Evolutionary conservation across 2,888 invertebrate genomes (phyloP).

Genomic region (Scaptomyza reducta): DNA sequence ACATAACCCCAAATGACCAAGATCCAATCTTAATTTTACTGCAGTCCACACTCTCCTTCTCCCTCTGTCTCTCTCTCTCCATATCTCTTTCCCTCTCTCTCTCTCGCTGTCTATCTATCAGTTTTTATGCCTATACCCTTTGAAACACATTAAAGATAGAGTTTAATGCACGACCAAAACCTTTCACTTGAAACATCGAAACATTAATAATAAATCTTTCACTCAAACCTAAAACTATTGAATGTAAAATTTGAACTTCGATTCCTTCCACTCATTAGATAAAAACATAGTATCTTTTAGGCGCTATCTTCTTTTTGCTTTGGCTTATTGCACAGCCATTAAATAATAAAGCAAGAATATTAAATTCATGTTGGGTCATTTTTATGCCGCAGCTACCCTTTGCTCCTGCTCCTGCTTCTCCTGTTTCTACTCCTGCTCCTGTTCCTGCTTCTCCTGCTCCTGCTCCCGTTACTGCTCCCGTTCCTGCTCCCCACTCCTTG

Average conservation of each 20-base stretch:
- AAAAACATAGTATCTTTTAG: not conserved
- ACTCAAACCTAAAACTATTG: too few relatives aligned
- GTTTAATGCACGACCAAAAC: too few relatives aligned
- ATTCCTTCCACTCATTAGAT: too few relatives aligned
- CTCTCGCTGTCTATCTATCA: not conserved
- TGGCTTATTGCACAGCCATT: conserved; percentile 64
- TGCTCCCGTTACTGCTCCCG: not conserved
- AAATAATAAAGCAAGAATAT: conserved; percentile 81
- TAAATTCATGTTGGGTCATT: conserved; percentile 82
- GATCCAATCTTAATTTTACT: conserved; percentile 10
- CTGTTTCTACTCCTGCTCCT: not conserved
- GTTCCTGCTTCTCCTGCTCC: not conserved
- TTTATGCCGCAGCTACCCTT: conserved; percentile 54
- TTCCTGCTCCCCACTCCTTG: not conserved
- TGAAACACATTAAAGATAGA: too few relatives aligned
- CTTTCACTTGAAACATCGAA: too few relatives aligned
- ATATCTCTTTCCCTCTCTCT: not conserved
- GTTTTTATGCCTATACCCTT: too few relatives aligned
- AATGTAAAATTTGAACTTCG: too few relatives aligned
- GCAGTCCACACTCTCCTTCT: not conserved
- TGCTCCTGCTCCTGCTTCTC: conserved; percentile 5
- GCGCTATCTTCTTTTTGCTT: not conserved
- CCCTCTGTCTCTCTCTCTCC: too few relatives aligned
- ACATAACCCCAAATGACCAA: conserved; percentile 7
- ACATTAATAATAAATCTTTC: too few relatives aligned